Evolutionary conservation across 1,140 invertebrate species (phyloP), one percentile per base, ranked within the genome.

Genomic region (Cydia amplana): DNA sequence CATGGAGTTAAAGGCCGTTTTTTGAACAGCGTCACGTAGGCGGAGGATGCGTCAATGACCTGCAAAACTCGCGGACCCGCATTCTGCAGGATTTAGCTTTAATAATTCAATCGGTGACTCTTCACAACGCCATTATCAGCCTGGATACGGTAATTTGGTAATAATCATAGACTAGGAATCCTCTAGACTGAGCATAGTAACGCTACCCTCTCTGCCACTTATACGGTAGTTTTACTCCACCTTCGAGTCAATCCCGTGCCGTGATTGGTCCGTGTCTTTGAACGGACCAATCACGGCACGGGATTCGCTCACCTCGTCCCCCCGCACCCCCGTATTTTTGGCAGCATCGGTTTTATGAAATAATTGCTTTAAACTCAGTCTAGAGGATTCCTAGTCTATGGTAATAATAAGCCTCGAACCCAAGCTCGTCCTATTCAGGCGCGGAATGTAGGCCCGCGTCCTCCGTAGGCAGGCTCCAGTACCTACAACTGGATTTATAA

Each of bases 11-110:
- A 82, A 84, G 82, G 80, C 77, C 72, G 51, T 83, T 84, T 85
- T 88, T 86, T 85, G 80, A 83, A 78, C 79, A 87, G 80, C 78
- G 84, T 81, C 73, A 81, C 81, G 91, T 91, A 85, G 90, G 91
- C 86, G 89, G 83, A 84, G 77, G 86, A 86, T 89, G 85, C 89
- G 91, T 93, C 91, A 93, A 93, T 90, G 91, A 93, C 90, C 91
- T 85, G 90, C 83, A 83, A 90, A 91, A 93, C 85, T 90, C 83
- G 90, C 82, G 84, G 85, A 90, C 90, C 91, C 90, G 86, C 90
- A 93, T 93, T 92, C 89, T 87, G 83, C 86, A 85, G 85, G 85
- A 88, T 77, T 79, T 75, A 63, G 74, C 77, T 82, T 83, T 79
- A 74, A 80, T 64, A 78, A 79, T 80, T 72, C 73, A 73, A 74